These are phyloP conservation scores for Strigamia maritima DNA, from an alignment of 2,888 invertebrate genomes.

Conservation along the genomic window DNA sequence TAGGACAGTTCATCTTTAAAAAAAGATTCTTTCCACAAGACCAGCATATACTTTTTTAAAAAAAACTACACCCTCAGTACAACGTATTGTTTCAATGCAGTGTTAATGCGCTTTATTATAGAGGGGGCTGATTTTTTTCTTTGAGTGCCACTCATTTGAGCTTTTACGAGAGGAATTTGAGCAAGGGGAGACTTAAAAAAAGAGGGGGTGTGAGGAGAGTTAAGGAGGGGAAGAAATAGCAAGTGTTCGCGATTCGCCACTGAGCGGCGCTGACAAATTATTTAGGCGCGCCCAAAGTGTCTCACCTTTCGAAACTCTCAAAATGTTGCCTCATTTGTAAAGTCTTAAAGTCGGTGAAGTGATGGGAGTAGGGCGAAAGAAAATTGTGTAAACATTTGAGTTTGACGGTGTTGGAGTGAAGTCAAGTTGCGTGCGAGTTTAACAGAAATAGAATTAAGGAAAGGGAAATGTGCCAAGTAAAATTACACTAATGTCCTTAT, in stretches of 20 bases:
- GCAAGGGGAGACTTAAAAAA: conserved; percentile 10
- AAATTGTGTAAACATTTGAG: conserved; percentile 15
- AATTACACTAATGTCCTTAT: conserved; percentile 10
- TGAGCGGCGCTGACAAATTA: conserved; percentile 15
- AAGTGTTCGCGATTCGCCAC: conserved; percentile 9
- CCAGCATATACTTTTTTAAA: neutral
- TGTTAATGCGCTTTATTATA: neutral
- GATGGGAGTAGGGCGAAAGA: conserved; percentile 10
- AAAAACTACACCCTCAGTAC: neutral
- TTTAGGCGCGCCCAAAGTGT: conserved; percentile 15
- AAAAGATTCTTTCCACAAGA: neutral
- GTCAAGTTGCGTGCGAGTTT: conserved; percentile 10
- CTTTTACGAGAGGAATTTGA: conserved; percentile 15
- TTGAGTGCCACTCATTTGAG: conserved; percentile 10
- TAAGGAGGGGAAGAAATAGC: neutral
- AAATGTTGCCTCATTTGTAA: conserved; percentile 15
- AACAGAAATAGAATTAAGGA: conserved; percentile 15
- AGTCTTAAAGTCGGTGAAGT: conserved; percentile 10
- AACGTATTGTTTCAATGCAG: neutral
- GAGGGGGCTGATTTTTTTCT: neutral
- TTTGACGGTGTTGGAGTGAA: conserved; percentile 10
- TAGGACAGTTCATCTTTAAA: conserved; percentile 10
- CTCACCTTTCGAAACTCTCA: conserved; percentile 15
- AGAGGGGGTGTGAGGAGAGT: neutral
- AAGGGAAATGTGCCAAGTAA: conserved; percentile 15